Evolutionary conservation across 2,888 invertebrate genomes (phyloP).

Genomic region (Spodoptera picta): DNA sequence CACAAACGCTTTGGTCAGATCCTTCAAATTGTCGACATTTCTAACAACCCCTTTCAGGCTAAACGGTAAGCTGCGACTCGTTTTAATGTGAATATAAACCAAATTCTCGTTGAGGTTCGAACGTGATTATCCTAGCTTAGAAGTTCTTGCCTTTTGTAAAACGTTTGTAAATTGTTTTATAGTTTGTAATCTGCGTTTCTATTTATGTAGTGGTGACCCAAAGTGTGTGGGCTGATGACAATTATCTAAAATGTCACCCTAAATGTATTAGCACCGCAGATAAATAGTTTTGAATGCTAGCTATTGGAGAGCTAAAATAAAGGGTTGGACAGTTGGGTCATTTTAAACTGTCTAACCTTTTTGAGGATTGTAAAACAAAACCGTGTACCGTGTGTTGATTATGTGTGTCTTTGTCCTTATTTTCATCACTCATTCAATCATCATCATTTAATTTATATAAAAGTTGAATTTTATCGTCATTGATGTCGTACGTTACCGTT

Average conservation of each 20-base stretch:
- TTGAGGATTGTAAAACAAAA: no score
- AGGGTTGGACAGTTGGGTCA: no score
- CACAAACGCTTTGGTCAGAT: constrained; percentile 40
- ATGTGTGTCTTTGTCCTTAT: no score
- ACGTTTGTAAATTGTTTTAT: constrained; percentile 17
- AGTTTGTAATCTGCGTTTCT: constrained; percentile 3
- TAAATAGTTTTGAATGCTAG: no score
- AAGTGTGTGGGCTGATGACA: background rate
- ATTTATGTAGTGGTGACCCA: background rate
- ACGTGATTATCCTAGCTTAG: constrained; percentile 36
- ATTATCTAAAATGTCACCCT: background rate
- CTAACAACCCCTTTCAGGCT: constrained; percentile 39
- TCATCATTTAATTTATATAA: no score
- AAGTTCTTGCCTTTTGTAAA: constrained; percentile 19
- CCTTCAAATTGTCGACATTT: constrained; percentile 44
- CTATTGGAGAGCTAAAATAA: no score
- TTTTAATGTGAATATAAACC: constrained; percentile 40
- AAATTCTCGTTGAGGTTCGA: constrained; percentile 21
- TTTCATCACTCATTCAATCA: no score
- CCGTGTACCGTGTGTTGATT: no score
- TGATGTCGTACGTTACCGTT: no score
- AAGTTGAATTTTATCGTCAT: no score
- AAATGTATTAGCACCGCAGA: background rate
- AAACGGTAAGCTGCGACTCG: constrained; percentile 31
- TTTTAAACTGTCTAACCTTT: no score